These are phyloP conservation scores for Liasis olivaceus DNA, from an alignment of 2,797 vertebrate genomes.

Conservation along the genomic window DNA sequence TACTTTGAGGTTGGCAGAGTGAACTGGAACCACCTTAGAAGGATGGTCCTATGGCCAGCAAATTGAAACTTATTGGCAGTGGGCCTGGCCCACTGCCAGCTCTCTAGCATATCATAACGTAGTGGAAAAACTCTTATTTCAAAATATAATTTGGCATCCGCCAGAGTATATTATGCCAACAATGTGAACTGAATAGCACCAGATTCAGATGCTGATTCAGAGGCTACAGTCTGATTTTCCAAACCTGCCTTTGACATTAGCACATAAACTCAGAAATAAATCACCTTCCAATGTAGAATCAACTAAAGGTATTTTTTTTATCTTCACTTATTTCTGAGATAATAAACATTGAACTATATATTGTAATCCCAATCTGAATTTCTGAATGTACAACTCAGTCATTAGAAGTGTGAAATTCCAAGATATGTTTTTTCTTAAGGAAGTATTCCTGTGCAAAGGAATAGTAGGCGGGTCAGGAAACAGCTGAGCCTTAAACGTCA, in stretches of 20 bases:
- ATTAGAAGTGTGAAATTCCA: neutral
- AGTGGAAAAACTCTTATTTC: slow-evolving; percentile 29
- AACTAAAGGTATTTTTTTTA: neutral
- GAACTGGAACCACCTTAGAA: slow-evolving; percentile 54
- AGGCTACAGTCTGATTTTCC: neutral
- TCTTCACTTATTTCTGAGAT: neutral
- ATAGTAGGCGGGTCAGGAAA: neutral
- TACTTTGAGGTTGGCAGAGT: slow-evolving; percentile 55
- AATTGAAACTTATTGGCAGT: slow-evolving; percentile 61
- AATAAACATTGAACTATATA: neutral
- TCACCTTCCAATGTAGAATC: neutral
- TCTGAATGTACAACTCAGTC: neutral
- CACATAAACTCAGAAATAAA: too few species aligned
- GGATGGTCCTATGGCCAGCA: slow-evolving; percentile 66
- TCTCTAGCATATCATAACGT: slow-evolving; percentile 30
- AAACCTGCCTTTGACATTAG: neutral
- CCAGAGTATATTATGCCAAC: neutral
- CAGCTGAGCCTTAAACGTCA: too few species aligned
- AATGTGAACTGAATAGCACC: neutral
- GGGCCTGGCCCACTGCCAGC: slow-evolving; percentile 56
- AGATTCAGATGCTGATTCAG: neutral
- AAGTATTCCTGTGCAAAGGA: neutral
- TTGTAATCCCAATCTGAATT: neutral
- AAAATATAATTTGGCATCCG: slow-evolving; percentile 21
- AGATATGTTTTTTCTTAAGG: neutral